Evolutionary conservation across 2,797 vertebrate species (phyloP).

Genomic region (Periophthalmus magnuspinnatus): DNA sequence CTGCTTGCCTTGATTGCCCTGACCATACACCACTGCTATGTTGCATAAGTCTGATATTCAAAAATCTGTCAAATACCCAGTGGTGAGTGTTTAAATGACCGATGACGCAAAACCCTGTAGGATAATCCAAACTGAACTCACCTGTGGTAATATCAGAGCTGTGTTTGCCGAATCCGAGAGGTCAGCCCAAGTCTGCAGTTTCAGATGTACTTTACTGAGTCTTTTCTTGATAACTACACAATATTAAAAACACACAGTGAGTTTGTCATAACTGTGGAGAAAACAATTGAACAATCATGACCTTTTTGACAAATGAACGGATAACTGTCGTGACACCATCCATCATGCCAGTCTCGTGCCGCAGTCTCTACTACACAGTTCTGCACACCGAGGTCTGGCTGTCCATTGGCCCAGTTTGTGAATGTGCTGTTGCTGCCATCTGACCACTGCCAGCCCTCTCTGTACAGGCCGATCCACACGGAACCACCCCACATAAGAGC

Average conservation of each 20-base stretch:
- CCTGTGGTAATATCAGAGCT: not conserved
- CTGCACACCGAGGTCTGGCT: not conserved
- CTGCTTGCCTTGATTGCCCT: no score
- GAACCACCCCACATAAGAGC: accelerated
- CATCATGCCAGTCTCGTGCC: not conserved
- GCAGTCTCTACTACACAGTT: not conserved
- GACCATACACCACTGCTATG: no score
- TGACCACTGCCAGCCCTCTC: slow-evolving; percentile 1
- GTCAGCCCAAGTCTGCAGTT: not conserved
- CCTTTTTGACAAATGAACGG: not conserved
- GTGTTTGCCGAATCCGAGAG: not conserved
- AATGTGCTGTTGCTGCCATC: slow-evolving; percentile 7
- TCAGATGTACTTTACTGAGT: not conserved
- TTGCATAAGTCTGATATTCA: no score
- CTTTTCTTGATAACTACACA: not conserved
- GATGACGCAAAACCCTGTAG: not conserved
- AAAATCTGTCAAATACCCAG: no score
- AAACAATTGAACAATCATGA: not conserved
- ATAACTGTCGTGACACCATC: accelerated
- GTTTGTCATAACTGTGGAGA: not conserved
- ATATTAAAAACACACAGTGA: not conserved
- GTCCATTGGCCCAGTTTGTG: accelerated
- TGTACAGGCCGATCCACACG: slow-evolving; percentile 18
- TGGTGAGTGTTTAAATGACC: not conserved
- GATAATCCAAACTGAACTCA: not conserved